Evolutionary conservation across 2,888 invertebrate species (phyloP).

Genomic region (Digitonthophagus gazella): DNA sequence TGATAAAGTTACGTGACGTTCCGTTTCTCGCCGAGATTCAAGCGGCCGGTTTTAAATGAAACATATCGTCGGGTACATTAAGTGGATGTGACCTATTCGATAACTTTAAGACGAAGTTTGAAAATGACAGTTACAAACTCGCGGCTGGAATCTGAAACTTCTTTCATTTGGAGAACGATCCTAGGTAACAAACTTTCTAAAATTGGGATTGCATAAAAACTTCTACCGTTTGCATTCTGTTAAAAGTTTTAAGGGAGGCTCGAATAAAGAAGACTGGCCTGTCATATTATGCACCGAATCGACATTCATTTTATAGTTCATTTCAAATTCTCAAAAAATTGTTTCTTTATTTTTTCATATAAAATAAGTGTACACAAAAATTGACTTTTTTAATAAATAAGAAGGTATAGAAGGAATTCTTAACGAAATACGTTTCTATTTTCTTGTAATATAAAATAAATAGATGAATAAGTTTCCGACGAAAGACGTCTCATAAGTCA

Average conservation of each 20-base stretch:
- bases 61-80: not conserved
- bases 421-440: no score
- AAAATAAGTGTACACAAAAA: no score
- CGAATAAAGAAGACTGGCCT: no score
- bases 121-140: not conserved
- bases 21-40: not conserved
- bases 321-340: no score
- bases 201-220: not conserved
- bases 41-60: not conserved
- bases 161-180: not conserved
- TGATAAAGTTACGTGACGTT: not conserved
- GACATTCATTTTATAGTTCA: no score
- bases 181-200: not conserved
- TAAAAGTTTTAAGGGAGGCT: not conserved
- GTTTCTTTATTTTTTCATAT: no score
- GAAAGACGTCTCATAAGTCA: no score
- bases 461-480: no score
- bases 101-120: not conserved
- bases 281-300: no score
- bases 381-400: no score
- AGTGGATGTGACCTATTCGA: not conserved
- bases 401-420: no score
- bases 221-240: not conserved
- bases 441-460: no score
- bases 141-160: not conserved